These are phyloP conservation scores for Xenus cinereus DNA, from an alignment of 2,113 vertebrate species.

Conservation along the genomic window DNA sequence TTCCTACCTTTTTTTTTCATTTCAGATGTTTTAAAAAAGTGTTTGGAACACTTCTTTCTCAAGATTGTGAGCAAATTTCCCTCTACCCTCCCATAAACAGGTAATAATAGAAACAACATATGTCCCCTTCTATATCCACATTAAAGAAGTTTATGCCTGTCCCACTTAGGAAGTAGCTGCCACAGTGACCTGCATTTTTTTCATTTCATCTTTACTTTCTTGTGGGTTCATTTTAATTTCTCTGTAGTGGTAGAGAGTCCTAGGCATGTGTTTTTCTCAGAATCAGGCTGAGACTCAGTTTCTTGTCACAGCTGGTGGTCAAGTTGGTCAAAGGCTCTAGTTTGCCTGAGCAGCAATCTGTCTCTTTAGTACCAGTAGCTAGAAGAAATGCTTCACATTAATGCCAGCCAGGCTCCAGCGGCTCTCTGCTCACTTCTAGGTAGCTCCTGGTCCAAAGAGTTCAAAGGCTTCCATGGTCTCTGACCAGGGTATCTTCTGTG, in stretches of 20 bases:
- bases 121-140: neutral
- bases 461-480: neutral
- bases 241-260: slow-evolving; percentile 10
- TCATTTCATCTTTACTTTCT: neutral
- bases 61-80: neutral
- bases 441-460: neutral
- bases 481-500: neutral
- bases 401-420: neutral
- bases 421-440: neutral
- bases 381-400: neutral
- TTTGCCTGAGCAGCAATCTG: neutral
- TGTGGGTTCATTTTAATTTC: slow-evolving; percentile 28
- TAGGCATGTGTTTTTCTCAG: neutral
- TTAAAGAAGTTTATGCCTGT: neutral
- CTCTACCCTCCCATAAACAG: neutral
- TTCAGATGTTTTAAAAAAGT: neutral
- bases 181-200: neutral
- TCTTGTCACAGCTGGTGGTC: neutral
- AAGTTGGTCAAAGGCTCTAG: neutral
- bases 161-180: neutral
- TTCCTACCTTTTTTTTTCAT: neutral
- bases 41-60: neutral
- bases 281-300: neutral
- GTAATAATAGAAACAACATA: neutral
- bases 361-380: neutral